A percentile compares a stretch with the other conserved stretches of the same genome.
phyloP scores from a whole-genome alignment of 2,888 invertebrate species.

The Epinotia brunnichana region DNA sequence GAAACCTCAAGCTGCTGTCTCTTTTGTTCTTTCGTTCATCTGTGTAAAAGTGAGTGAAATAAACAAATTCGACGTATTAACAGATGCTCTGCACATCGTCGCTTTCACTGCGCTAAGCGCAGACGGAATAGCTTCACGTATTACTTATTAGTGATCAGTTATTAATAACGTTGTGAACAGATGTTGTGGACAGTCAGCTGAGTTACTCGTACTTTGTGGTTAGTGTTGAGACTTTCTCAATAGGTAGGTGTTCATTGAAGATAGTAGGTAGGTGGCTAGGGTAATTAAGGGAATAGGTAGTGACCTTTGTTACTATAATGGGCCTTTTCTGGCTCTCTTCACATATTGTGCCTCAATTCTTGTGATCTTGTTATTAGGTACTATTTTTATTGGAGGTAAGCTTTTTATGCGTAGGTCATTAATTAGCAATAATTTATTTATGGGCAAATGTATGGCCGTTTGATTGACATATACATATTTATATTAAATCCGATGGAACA shows the following conservation, averaged over 20 bases:
- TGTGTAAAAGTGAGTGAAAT: not conserved
- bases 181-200: constrained; percentile 19
- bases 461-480: too few relatives aligned
- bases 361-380: too few relatives aligned
- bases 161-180: constrained; percentile 7
- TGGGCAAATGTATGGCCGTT: too few relatives aligned
- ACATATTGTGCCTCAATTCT: too few relatives aligned
- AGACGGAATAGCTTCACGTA: constrained; percentile 48
- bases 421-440: too few relatives aligned
- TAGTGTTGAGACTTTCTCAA: constrained; percentile 27
- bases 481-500: too few relatives aligned
- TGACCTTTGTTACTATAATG: too few relatives aligned
- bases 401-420: too few relatives aligned
- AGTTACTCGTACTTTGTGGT: constrained; percentile 18
- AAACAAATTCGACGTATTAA: not conserved
- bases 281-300: not conserved
- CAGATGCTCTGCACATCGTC: constrained; percentile 33
- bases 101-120: constrained; percentile 48
- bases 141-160: constrained; percentile 22
- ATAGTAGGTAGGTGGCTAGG: not conserved
- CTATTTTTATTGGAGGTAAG: too few relatives aligned
- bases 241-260: not conserved
- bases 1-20: not conserved
- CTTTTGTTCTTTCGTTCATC: not conserved
- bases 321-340: too few relatives aligned